Percentiles rank a stretch among this genome's conserved stretches.
These are phyloP conservation scores for Drosophila seguyi DNA, from an alignment of 1,140 invertebrate species.

Conservation along the genomic window DNA sequence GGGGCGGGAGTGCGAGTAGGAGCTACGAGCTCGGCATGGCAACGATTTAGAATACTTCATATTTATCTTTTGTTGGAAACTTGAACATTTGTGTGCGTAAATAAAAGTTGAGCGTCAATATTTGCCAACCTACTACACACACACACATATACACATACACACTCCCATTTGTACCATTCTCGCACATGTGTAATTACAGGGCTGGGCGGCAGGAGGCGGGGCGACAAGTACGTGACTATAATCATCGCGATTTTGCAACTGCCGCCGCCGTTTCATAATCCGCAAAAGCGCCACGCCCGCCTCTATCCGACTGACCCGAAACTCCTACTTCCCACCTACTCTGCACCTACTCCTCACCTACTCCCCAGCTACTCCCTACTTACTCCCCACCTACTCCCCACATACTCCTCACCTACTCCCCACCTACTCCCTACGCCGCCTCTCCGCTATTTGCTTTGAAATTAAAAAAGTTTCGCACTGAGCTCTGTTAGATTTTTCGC, in stretches of 20 bases:
- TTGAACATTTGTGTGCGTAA: slow-evolving; percentile 82
- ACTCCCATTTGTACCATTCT: slow-evolving; percentile 7
- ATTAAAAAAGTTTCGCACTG: slow-evolving; percentile 78
- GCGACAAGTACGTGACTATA: slow-evolving; percentile 82
- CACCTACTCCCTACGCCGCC: slow-evolving; percentile 1
- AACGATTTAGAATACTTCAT: slow-evolving; percentile 81
- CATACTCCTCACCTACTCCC: not conserved
- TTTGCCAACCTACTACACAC: slow-evolving; percentile 65
- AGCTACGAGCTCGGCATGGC: slow-evolving; percentile 48
- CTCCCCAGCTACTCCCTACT: not conserved
- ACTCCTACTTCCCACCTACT: not conserved
- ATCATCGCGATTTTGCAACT: slow-evolving; percentile 65
- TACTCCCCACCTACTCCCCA: not conserved
- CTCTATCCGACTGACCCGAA: slow-evolving; percentile 29
- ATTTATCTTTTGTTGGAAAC: slow-evolving; percentile 80
- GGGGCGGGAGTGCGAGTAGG: not conserved
- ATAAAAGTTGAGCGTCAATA: slow-evolving; percentile 81
- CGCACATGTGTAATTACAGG: slow-evolving; percentile 68
- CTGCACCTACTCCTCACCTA: not conserved
- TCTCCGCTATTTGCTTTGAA: slow-evolving; percentile 75
- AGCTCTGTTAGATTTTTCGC: slow-evolving; percentile 71
- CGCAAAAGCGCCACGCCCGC: slow-evolving; percentile 19
- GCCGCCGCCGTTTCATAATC: slow-evolving; percentile 56
- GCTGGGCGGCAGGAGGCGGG: slow-evolving; percentile 37
- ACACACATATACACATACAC: slow-evolving; percentile 14